Conservation (phyloP, 2,113 vertebrate genomes). For the Upupa epops region DNA sequence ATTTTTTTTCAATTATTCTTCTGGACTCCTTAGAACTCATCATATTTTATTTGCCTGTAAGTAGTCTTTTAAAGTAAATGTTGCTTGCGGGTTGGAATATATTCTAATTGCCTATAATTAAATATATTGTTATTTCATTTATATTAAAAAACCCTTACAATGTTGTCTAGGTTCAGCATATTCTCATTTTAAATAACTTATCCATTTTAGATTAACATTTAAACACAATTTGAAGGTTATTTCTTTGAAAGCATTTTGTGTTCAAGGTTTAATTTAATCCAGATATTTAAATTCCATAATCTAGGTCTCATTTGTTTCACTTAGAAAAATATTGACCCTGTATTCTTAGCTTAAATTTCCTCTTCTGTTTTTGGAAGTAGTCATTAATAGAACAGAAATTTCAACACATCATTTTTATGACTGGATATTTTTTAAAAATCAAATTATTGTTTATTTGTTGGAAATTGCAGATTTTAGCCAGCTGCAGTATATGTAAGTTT, state of each 20-base stretch:
- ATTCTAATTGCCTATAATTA: slow-evolving; percentile 22
- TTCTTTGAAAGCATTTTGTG: neutral
- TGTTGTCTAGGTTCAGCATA: neutral
- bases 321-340: neutral
- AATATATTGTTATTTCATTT: neutral
- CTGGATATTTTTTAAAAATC: neutral
- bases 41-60: slow-evolving; percentile 2
- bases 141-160: neutral
- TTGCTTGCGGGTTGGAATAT: neutral
- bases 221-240: neutral
- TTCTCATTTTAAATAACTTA: neutral
- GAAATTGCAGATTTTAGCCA: neutral
- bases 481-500: neutral
- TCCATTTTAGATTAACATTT: neutral
- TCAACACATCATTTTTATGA: neutral
- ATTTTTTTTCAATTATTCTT: neutral
- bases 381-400: neutral
- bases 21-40: neutral
- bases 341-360: neutral
- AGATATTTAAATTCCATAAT: neutral
- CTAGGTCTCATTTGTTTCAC: neutral
- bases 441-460: neutral
- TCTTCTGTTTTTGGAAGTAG: neutral
- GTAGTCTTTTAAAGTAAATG: neutral
- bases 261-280: neutral